phyloP scores from a whole-genome alignment of 2,888 invertebrate genomes.

The Drosophila suboccidentalis region DNA sequence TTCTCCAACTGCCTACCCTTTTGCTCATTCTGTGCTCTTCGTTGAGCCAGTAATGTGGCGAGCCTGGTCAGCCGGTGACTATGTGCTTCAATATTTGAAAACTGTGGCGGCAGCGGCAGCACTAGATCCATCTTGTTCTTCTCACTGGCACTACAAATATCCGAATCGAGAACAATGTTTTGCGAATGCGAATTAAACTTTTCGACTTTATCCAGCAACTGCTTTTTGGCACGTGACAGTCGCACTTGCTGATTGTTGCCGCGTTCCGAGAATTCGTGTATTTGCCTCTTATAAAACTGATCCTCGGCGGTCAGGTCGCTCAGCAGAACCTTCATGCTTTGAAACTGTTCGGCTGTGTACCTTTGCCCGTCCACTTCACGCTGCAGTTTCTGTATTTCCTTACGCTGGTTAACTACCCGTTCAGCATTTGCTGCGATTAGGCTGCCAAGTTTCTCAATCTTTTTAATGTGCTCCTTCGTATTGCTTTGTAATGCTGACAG shows the following conservation, averaged over 20 bases:
- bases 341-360: conserved; percentile 61
- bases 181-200: conserved; percentile 67
- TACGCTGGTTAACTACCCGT: conserved; percentile 9
- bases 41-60: conserved; percentile 26
- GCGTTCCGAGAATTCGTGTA: conserved; percentile 69
- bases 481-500: conserved; percentile 37
- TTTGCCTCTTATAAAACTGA: conserved; percentile 65
- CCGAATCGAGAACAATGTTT: conserved; percentile 63
- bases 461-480: neutral
- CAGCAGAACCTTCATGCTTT: conserved; percentile 64
- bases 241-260: conserved; percentile 75
- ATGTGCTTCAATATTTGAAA: conserved; percentile 35
- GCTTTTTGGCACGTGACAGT: conserved; percentile 72
- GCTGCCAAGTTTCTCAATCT: conserved; percentile 6
- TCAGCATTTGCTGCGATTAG: conserved; percentile 21
- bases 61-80: conserved; percentile 32
- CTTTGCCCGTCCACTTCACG: conserved; percentile 55
- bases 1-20: conserved; percentile 37
- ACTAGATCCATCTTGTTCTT: conserved; percentile 59
- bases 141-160: conserved; percentile 44
- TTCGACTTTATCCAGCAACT: conserved; percentile 72
- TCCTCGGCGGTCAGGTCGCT: conserved; percentile 66
- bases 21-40: conserved; percentile 28
- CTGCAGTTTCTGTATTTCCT: conserved; percentile 46
- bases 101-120: conserved; percentile 47